Evolutionary conservation across 2,888 invertebrate species (phyloP), one percentile per base, ranked within the genome.

Genomic region (Monochamus alternatus): DNA sequence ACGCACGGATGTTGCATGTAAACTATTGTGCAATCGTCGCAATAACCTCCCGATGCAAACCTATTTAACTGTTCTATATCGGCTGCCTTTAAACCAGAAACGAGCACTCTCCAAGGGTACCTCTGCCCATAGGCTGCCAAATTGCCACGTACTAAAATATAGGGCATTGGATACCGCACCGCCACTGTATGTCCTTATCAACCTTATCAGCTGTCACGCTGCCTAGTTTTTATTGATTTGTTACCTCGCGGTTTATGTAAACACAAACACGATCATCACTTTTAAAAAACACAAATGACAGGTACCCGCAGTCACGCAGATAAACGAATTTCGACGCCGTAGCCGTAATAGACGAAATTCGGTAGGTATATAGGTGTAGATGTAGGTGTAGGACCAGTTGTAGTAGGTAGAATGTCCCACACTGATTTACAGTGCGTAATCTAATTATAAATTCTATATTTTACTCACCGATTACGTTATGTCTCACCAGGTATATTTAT

Each of bases 141-240:
- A 91, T 96, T 96, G 90, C 96, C 96, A 89, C 96, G 93, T 87
- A 96, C 95, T 91, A 96, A 91, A 92, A 96, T 95, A 93, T 96
- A 96, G 91, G 96, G 96, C 96, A 96, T 96, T 90, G 76, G 69
- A 52, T 62, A 55, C 30, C n/a, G 55, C n/a, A 55, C 7, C 22
- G 62, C 43, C 69, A 47, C 67, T 14, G 38, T 12, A 52, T 30
- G 12, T 10, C 7, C 52, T 71, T 71, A 63, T 71, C 71, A 14
- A 14, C 7, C 30, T 69, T 69, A 69, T 69, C 69, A 14, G 32
- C 59, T 60, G 51, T 12, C 38, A 32, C 30, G 22, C 12, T 38
- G 51, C 55, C n/a, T 55, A 1, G 55, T 55, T 55, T 55, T n/a
- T 3, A 66, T 66, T n/a, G 66, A 55, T 52, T 55, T 66, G 52